phyloP scores from a whole-genome alignment of 1,140 invertebrate genomes.

The Papilio helenus region DNA sequence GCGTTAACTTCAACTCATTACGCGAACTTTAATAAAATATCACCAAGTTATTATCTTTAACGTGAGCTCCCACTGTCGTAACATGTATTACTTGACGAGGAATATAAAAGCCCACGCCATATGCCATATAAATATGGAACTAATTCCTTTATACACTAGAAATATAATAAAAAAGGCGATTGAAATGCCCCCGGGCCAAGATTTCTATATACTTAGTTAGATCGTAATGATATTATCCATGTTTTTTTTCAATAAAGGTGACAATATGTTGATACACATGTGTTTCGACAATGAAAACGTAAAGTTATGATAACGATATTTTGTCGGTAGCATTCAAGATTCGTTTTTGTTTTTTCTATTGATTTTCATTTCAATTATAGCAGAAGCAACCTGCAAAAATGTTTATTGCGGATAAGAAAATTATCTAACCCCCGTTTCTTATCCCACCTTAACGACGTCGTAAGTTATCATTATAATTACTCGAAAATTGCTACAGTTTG shows the following conservation, averaged over 20 bases:
- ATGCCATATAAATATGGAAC: too few relatives aligned
- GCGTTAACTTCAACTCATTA: slow-evolving; percentile 1
- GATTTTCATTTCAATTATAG: neutral
- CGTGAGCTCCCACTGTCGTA: too few relatives aligned
- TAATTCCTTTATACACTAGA: too few relatives aligned
- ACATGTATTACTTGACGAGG: too few relatives aligned
- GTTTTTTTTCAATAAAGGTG: too few relatives aligned
- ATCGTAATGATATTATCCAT: too few relatives aligned
- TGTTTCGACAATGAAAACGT: too few relatives aligned
- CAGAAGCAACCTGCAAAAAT: neutral
- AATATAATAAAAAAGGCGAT: too few relatives aligned
- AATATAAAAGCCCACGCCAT: too few relatives aligned
- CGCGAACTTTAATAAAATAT: slow-evolving; percentile 8
- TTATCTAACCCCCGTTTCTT: neutral
- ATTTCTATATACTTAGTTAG: too few relatives aligned
- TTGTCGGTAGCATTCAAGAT: neutral
- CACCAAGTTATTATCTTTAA: neutral
- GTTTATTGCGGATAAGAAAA: slow-evolving; percentile 4
- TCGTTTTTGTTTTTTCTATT: neutral
- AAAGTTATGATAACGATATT: neutral
- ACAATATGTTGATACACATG: too few relatives aligned
- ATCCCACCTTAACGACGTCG: neutral
- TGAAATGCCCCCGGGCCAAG: too few relatives aligned
- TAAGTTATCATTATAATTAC: neutral
- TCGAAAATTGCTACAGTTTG: neutral